Evolutionary conservation across 2,113 vertebrate genomes (phyloP).

Genomic region (Varanus salvator): DNA sequence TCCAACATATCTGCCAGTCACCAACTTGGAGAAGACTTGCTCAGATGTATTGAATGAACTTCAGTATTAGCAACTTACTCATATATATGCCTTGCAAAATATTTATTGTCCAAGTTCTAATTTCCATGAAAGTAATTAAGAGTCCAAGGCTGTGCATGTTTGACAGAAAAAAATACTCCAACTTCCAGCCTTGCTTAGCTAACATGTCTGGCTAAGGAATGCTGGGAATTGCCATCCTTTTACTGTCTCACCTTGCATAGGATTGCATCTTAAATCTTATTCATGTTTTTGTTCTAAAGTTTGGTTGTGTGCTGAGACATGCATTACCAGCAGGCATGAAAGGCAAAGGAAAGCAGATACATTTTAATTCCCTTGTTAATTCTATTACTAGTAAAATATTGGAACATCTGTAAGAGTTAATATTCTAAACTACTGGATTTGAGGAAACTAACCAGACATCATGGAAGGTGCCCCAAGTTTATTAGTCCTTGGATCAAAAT

Average conservation of each 20-base stretch:
- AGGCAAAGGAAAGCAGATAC: neutral
- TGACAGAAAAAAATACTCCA: too few species aligned
- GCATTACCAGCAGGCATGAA: neutral
- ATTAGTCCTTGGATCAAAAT: neutral
- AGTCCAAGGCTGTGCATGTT: too few species aligned
- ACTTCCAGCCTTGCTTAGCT: too few species aligned
- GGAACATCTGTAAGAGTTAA: neutral
- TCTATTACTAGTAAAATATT: neutral
- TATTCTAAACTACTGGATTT: neutral
- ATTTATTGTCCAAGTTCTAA: rapidly evolving
- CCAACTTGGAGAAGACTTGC: neutral
- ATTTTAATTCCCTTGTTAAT: neutral
- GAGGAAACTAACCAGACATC: neutral
- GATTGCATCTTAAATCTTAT: neutral
- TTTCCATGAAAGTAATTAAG: slow-evolving; percentile 2
- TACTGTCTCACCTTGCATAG: too few species aligned
- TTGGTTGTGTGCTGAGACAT: neutral
- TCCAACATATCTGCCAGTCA: neutral
- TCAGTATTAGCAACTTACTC: slow-evolving; percentile 3
- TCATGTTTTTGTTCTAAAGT: neutral
- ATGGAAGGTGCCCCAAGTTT: too few species aligned
- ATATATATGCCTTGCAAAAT: neutral
- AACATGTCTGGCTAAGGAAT: too few species aligned
- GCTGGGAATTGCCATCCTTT: too few species aligned
- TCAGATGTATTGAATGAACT: neutral